phyloP scores from a whole-genome alignment of 2,888 invertebrate species.

The Hyposoter didymator region DNA sequence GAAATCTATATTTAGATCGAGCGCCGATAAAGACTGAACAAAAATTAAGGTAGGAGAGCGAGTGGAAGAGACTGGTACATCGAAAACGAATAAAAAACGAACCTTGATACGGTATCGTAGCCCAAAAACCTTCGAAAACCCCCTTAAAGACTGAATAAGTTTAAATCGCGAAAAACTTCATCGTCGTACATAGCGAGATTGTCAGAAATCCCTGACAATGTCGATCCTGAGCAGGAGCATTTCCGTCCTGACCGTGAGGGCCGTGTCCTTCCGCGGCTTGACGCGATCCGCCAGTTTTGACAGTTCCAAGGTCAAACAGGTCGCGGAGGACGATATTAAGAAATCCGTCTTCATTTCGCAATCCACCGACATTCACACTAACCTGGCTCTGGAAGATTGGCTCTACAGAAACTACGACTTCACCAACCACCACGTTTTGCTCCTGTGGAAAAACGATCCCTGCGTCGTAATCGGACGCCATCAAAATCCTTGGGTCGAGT shows the following conservation, averaged over 20 bases:
- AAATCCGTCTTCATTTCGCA: constrained; percentile 97
- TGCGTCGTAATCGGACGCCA: constrained; percentile 98
- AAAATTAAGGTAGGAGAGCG: constrained; percentile 26
- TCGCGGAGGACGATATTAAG: constrained; percentile 86
- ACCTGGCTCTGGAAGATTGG: constrained; percentile 98
- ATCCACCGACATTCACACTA: constrained; percentile 95
- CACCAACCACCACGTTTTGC: constrained; percentile 91
- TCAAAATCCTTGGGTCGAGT: constrained; percentile 98
- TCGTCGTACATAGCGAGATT: constrained; percentile 30
- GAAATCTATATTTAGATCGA: constrained; percentile 38
- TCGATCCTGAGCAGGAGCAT: constrained; percentile 85
- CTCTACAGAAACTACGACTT: constrained; percentile 95
- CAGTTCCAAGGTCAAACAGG: constrained; percentile 68
- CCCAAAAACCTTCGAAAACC: constrained; percentile 12
- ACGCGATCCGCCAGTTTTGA: constrained; percentile 74
- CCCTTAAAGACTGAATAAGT: constrained; percentile 47
- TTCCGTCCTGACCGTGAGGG: constrained; percentile 83
- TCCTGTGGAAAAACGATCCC: constrained; percentile 97
- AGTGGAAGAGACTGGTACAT: constrained; percentile 18
- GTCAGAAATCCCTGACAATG: constrained; percentile 83
- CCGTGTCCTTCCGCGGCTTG: constrained; percentile 80
- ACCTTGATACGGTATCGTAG: constrained; percentile 34
- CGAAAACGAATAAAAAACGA: constrained; percentile 1
- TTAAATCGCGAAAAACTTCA: constrained; percentile 73
- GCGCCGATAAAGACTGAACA: constrained; percentile 55